These are phyloP conservation scores for Carduelis carduelis DNA, from an alignment of 2,797 vertebrate genomes.

Conservation along the genomic window DNA sequence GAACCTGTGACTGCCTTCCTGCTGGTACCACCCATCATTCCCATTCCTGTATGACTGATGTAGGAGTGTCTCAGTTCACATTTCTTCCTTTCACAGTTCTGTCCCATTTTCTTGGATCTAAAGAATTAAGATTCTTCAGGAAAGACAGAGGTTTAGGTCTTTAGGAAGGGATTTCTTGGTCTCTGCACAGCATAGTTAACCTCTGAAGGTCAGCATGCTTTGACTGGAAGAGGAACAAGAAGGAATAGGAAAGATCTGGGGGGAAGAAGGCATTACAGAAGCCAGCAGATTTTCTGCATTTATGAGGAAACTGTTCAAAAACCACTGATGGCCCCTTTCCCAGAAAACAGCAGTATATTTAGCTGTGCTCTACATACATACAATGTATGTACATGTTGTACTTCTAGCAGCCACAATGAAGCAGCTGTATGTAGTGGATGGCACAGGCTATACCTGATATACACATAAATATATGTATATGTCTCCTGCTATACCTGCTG, in stretches of 20 bases:
- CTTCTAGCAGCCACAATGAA: background rate
- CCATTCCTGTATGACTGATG: background rate
- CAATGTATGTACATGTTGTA: background rate
- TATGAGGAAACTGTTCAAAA: background rate
- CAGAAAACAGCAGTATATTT: background rate
- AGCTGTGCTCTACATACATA: background rate
- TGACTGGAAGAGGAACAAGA: background rate
- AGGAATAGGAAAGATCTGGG: background rate
- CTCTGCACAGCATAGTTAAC: background rate
- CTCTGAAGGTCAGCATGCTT: background rate
- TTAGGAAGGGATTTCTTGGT: background rate
- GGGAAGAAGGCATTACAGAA: background rate
- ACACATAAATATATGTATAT: too few relatives aligned
- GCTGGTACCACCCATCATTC: background rate
- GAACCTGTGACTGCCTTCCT: background rate
- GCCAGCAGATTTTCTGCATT: background rate
- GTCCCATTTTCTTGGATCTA: background rate
- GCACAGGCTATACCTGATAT: background rate
- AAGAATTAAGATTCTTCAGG: background rate
- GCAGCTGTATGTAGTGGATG: background rate
- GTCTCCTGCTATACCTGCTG: background rate
- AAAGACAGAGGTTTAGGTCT: background rate
- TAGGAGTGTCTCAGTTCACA: background rate
- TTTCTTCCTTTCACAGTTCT: background rate
- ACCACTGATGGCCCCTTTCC: background rate